These are phyloP conservation scores for Mactromeris polynyma DNA, from an alignment of 2,888 invertebrate genomes.

Conservation along the genomic window DNA sequence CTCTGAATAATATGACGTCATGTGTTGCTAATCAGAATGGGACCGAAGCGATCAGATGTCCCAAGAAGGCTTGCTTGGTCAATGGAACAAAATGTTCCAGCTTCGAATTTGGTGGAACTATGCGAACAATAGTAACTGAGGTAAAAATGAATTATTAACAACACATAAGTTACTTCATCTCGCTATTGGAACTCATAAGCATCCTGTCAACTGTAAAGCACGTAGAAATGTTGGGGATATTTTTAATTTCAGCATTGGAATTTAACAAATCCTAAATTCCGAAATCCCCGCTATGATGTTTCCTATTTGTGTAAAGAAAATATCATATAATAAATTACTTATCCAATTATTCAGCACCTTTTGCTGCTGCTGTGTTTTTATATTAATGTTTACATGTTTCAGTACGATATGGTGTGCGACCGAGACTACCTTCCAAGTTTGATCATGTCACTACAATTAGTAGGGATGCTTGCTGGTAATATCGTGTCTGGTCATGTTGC, in stretches of 20 bases:
- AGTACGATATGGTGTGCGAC: constrained; percentile 56
- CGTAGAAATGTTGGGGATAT: no score
- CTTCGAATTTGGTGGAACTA: constrained; percentile 18
- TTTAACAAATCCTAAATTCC: no score
- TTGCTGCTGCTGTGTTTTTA: no score
- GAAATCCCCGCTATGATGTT: no score
- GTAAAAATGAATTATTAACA: constrained; percentile 6
- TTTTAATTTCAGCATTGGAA: no score
- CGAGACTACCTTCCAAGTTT: constrained; percentile 52
- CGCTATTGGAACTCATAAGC: no score
- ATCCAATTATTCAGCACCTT: no score
- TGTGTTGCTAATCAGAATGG: neutral
- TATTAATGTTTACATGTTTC: constrained; percentile 34
- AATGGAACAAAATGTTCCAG: constrained; percentile 49
- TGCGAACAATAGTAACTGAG: constrained; percentile 42
- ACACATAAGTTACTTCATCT: no score
- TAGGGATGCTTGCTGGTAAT: constrained; percentile 52
- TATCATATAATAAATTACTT: no score
- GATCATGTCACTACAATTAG: constrained; percentile 54
- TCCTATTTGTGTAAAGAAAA: no score
- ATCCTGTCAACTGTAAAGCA: no score
- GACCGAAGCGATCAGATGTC: neutral
- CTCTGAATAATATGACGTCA: constrained; percentile 13
- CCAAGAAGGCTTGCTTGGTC: constrained; percentile 24
- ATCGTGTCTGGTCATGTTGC: constrained; percentile 52